Conservation (phyloP, 2,888 invertebrate species). For the Morinoia aosen region DNA sequence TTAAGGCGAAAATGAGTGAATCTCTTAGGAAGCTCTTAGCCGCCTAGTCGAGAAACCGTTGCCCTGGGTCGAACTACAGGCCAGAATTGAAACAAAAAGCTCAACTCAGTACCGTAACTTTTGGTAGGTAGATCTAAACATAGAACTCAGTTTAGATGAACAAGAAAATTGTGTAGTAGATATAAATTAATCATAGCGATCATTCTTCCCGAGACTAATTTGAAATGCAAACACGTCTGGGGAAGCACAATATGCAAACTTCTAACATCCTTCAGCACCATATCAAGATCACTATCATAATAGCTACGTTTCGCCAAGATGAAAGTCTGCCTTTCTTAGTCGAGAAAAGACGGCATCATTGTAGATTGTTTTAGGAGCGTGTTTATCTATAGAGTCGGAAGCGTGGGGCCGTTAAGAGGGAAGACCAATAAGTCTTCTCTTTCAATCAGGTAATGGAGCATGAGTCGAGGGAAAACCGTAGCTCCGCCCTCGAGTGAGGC, state of each 20-base stretch:
- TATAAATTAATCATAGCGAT: not conserved
- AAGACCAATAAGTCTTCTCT: conserved; percentile 12
- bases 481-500: not conserved
- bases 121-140: not conserved
- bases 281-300: not conserved
- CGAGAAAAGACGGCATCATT: not conserved
- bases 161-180: not conserved
- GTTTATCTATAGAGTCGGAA: conserved; percentile 30
- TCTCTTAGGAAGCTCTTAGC: not conserved
- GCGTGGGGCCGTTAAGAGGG: conserved; percentile 1
- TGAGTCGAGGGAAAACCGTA: not conserved
- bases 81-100: not conserved
- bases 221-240: not conserved
- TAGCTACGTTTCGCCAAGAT: not conserved
- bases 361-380: not conserved
- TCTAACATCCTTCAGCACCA: not conserved
- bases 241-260: not conserved
- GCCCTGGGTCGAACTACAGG: not conserved
- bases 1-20: conserved; percentile 19
- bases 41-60: not conserved
- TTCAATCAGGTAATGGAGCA: conserved; percentile 19
- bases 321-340: not conserved
- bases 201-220: not conserved
- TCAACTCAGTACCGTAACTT: not conserved
- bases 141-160: not conserved